Evolutionary conservation across 2,797 vertebrate species (phyloP).

Genomic region (Muraenolepis orangiensis): DNA sequence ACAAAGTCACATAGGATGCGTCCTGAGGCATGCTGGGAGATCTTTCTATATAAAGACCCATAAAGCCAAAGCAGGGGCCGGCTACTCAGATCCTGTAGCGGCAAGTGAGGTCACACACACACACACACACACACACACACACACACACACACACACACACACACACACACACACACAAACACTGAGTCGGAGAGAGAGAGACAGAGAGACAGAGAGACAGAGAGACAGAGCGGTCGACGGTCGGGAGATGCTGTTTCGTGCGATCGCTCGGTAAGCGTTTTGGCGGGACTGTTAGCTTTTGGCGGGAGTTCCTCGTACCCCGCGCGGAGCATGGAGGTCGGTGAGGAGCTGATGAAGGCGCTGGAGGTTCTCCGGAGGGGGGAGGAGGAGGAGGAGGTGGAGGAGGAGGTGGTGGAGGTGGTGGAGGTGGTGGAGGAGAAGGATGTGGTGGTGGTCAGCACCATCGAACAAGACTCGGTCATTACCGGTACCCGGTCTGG

Average conservation of each 20-base stretch:
- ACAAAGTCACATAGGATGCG: slow-evolving; percentile 47
- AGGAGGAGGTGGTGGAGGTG: slow-evolving; percentile 23
- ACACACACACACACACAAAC: slow-evolving; percentile 3
- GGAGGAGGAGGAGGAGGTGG: slow-evolving; percentile 29
- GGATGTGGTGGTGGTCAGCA: slow-evolving; percentile 50
- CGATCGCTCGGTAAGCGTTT: background rate
- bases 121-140: slow-evolving; percentile 4
- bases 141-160: slow-evolving; percentile 1
- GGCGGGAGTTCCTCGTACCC: background rate
- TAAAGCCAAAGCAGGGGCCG: slow-evolving; percentile 38
- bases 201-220: background rate
- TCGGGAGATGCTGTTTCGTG: slow-evolving; percentile 10
- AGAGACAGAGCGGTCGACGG: slow-evolving; percentile 3
- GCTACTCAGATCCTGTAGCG: slow-evolving; percentile 32
- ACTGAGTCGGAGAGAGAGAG: slow-evolving; percentile 20
- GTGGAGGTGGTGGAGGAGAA: slow-evolving; percentile 31
- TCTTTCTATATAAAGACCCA: slow-evolving; percentile 58
- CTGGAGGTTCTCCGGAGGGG: slow-evolving; percentile 25
- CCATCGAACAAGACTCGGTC: slow-evolving; percentile 35
- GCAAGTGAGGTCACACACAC: slow-evolving; percentile 39
- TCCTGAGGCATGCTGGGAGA: slow-evolving; percentile 61
- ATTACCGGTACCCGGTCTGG: slow-evolving; percentile 33
- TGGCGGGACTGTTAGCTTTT: background rate
- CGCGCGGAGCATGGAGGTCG: background rate
- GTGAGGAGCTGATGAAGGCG: background rate